phyloP scores from a whole-genome alignment of 1,140 invertebrate species.

The Zaprionus capensis region DNA sequence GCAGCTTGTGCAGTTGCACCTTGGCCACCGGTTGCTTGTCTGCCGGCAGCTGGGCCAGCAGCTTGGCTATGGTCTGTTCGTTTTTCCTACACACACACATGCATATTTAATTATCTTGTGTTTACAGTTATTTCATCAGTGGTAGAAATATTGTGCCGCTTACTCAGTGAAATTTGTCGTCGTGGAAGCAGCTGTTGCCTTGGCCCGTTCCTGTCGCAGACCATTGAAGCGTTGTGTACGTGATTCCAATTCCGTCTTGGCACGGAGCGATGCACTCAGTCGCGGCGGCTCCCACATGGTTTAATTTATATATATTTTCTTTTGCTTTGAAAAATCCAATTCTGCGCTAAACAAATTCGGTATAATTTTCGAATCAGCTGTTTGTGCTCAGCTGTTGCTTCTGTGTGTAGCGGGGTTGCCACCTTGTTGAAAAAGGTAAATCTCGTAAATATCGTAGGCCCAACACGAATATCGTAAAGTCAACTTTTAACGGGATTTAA shows the following conservation, averaged over 20 bases:
- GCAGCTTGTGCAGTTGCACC: constrained; percentile 72
- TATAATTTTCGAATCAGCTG: constrained; percentile 27
- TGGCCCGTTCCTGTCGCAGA: constrained; percentile 20
- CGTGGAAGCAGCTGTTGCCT: constrained; percentile 42
- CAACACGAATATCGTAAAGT: constrained; percentile 8
- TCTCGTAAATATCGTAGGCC: neutral
- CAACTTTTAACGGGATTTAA: neutral
- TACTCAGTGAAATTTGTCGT: constrained; percentile 52
- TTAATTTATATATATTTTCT: constrained; percentile 9
- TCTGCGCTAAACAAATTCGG: constrained; percentile 26
- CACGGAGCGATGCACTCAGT: constrained; percentile 68
- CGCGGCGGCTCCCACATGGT: constrained; percentile 75
- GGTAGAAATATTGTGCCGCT: constrained; percentile 47
- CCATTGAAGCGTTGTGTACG: constrained; percentile 42
- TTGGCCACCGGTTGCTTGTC: constrained; percentile 65
- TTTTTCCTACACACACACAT: constrained; percentile 27
- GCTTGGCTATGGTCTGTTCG: constrained; percentile 63
- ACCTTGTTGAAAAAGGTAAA: neutral
- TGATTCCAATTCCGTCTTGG: constrained; percentile 76
- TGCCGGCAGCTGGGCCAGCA: constrained; percentile 62
- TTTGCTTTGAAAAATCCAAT: constrained; percentile 19
- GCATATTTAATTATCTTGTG: neutral
- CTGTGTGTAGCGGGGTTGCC: constrained; percentile 23
- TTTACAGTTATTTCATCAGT: constrained; percentile 47
- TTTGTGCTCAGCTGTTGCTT: constrained; percentile 36